Base-by-base conservation (phyloP, 2,888 invertebrate genomes). In the Zygothrica quintamaculata region DNA sequence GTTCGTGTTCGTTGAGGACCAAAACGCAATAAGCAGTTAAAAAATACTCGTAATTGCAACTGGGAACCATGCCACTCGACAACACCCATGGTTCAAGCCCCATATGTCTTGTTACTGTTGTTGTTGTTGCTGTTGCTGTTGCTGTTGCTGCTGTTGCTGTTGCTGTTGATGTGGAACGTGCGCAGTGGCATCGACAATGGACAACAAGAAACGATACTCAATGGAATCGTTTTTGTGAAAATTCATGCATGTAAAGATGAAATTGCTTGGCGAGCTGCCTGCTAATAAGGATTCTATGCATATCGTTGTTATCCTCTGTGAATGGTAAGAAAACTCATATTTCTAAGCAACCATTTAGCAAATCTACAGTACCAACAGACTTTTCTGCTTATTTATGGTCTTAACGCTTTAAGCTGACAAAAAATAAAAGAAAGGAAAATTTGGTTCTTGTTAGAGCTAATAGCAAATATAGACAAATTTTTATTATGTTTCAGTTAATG, bases 21-120 rank as follows among this genome's bases (percentile, higher is more conserved):
- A 75, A 76, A 71, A 77, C 82, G 85, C 85, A 87, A 87, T 87
- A 87, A 85, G 87, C 87, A 85, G 87, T 85, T 84, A 87, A 87
- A 85, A 80, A 82, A 76, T 87, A 78, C 87, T 74, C 84, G 85
- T 82, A 82, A 82, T 82, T 85, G 82, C 80, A 79, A 65, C 76
- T n/a, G 78, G 78, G 75, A 66, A 59, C 69, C 60, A 62, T 69
- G 50, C 65, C 65, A 72, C 73, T 59, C 43, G 65, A 67, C 18
- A 82, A 74, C 65, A 55, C 67, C 65, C 70, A 70, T 72, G 66
- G 65, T 62, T 74, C 74, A 78, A 74, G 84, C 71, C 67, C 75
- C 84, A 81, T 77, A 84, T 81, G 84, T 84, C 81, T 67, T 69
- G 74, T 57, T 70, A 55, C 78, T 81, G 81, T 67, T 77, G 66